These are phyloP conservation scores for Prosopocoilus inquinatus DNA, from an alignment of 2,888 invertebrate genomes.

Conservation along the genomic window DNA sequence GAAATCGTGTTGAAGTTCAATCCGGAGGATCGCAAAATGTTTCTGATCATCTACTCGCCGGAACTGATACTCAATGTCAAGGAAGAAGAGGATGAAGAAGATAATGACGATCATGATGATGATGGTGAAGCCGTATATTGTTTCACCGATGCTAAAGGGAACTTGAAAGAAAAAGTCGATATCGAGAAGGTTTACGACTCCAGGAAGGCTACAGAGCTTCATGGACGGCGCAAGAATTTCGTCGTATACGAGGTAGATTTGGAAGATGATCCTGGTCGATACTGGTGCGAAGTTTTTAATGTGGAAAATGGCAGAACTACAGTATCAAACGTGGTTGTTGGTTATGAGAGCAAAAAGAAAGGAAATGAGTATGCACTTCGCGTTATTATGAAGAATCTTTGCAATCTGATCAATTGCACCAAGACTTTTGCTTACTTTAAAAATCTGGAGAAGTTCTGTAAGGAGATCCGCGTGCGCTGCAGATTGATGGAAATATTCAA, in stretches of 20 bases:
- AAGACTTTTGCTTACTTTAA: not conserved
- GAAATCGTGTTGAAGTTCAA: slow-evolving; percentile 23
- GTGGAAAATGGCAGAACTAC: slow-evolving; percentile 54
- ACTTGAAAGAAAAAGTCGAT: slow-evolving; percentile 52
- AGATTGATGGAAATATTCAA: slow-evolving; percentile 2
- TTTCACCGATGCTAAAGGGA: slow-evolving; percentile 59
- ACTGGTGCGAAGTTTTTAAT: slow-evolving; percentile 64
- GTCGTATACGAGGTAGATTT: slow-evolving; percentile 55
- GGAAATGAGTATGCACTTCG: slow-evolving; percentile 40
- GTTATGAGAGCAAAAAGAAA: slow-evolving; percentile 41
- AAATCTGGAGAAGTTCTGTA: not conserved
- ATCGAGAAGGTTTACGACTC: slow-evolving; percentile 43
- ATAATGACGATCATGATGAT: not conserved
- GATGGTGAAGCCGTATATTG: slow-evolving; percentile 55
- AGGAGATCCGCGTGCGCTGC: not conserved
- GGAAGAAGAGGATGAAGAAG: slow-evolving; percentile 49
- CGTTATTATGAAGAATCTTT: slow-evolving; percentile 38
- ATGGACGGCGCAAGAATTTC: slow-evolving; percentile 16
- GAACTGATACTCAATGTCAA: slow-evolving; percentile 49
- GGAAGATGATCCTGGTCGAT: slow-evolving; percentile 58
- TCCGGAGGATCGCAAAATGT: slow-evolving; percentile 23
- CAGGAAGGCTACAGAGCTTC: slow-evolving; percentile 1
- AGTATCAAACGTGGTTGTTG: slow-evolving; percentile 54
- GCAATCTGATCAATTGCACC: slow-evolving; percentile 43
- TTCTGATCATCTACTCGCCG: slow-evolving; percentile 57